phyloP scores from a whole-genome alignment of 2,113 vertebrate genomes.

The Penelope pileata region DNA sequence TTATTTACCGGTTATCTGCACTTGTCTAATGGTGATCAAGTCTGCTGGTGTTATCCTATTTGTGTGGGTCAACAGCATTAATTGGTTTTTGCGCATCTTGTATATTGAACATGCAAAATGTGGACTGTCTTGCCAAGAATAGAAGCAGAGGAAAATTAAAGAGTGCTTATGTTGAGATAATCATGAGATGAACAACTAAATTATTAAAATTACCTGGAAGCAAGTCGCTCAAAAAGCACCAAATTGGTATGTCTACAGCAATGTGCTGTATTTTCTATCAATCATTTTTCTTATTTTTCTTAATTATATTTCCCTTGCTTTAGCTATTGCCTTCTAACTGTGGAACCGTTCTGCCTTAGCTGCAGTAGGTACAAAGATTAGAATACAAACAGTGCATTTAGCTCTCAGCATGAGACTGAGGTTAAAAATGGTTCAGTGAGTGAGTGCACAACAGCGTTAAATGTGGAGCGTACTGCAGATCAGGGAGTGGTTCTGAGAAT shows the following conservation, averaged over 20 bases:
- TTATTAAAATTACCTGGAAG: no score
- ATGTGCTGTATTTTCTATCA: constrained; percentile 57
- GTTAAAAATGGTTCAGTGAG: constrained; percentile 44
- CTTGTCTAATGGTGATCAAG: not conserved
- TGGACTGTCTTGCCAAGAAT: constrained; percentile 24
- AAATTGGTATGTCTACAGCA: constrained; percentile 58
- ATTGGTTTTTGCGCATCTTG: constrained; percentile 8
- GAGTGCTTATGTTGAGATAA: constrained; percentile 58
- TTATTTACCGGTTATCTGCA: constrained; percentile 21
- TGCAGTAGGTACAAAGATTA: constrained; percentile 48
- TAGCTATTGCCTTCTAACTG: constrained; percentile 54
- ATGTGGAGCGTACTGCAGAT: not conserved
- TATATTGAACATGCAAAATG: constrained; percentile 9
- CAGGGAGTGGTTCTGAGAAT: not conserved
- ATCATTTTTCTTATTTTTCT: constrained; percentile 53
- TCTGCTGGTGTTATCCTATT: constrained; percentile 15
- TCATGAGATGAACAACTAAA: constrained; percentile 59
- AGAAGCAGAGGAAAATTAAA: constrained; percentile 60
- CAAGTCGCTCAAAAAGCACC: constrained; percentile 57
- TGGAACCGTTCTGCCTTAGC: constrained; percentile 10
- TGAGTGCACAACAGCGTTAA: constrained; percentile 23
- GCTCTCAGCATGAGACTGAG: constrained; percentile 10
- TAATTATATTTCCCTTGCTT: constrained; percentile 61
- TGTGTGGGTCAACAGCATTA: constrained; percentile 39
- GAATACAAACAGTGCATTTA: constrained; percentile 53